Conservation (phyloP, 1,140 invertebrate genomes). For the Heliconius himera region DNA sequence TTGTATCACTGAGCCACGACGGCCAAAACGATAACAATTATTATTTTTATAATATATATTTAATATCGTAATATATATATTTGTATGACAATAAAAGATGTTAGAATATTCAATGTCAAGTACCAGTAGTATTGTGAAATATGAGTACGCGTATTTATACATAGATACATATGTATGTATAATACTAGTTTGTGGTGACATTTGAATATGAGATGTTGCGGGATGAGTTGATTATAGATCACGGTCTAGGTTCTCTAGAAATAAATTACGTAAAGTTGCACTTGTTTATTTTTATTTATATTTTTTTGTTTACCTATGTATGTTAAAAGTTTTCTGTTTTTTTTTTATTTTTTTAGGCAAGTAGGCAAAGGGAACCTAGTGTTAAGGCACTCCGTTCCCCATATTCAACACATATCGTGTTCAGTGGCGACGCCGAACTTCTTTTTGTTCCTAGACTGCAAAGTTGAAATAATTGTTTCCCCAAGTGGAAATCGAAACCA, state of each 20-base stretch:
- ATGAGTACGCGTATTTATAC: constrained; percentile 28
- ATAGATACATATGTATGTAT: background rate
- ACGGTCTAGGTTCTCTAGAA: constrained; percentile 38
- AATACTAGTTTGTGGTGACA: constrained; percentile 36
- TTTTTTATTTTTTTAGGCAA: too few species aligned
- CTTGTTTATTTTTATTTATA: background rate
- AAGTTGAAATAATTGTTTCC: too few species aligned
- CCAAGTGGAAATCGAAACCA: too few species aligned
- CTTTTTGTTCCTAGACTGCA: too few species aligned
- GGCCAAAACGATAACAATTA: too few species aligned
- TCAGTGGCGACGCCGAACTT: too few species aligned
- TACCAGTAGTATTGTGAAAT: constrained; percentile 36
- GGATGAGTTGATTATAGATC: constrained; percentile 36
- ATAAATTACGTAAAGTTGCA: constrained; percentile 16
- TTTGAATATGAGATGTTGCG: constrained; percentile 35
- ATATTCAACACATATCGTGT: too few species aligned
- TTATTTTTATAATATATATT: background rate
- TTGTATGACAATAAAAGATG: background rate
- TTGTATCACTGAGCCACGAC: too few species aligned
- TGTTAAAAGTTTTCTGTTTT: too few species aligned
- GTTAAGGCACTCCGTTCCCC: too few species aligned
- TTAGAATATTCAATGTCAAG: constrained; percentile 22
- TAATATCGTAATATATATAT: background rate
- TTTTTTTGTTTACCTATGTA: too few species aligned
- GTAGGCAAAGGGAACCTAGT: too few species aligned